phyloP scores from a whole-genome alignment of 64 coral and sea anemone genomes.

The Dendrophyllia cribrosa region DNA sequence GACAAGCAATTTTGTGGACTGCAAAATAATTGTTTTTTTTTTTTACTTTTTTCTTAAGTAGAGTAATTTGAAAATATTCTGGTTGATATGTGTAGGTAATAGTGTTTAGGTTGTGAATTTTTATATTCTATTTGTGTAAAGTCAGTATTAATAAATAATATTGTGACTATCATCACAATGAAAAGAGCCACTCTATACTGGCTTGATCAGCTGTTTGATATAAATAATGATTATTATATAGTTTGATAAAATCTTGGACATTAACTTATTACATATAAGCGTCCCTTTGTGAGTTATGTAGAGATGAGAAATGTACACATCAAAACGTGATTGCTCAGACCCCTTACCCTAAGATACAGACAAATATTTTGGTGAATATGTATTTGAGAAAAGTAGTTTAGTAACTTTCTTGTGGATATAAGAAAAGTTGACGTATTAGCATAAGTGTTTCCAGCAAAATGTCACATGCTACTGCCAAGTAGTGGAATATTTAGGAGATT shows the following conservation, averaged over 20 bases:
- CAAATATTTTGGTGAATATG: no score
- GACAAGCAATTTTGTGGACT: constrained; percentile 6
- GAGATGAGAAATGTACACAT: neutral
- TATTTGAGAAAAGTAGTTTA: neutral
- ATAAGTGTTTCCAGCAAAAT: neutral
- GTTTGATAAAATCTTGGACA: constrained; percentile 11
- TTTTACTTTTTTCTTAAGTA: constrained; percentile 18
- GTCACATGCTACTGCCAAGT: neutral
- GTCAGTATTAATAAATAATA: constrained; percentile 3
- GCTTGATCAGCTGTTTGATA: constrained; percentile 13
- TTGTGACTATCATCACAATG: neutral
- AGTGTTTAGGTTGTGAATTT: neutral
- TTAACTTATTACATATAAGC: neutral
- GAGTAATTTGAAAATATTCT: constrained; percentile 23
- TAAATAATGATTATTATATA: neutral
- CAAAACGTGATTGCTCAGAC: no score
- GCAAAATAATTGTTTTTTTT: neutral
- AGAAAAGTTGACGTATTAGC: neutral
- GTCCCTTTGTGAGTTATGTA: neutral
- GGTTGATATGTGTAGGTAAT: constrained; percentile 8
- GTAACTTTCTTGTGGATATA: neutral
- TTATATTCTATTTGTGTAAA: constrained; percentile 25
- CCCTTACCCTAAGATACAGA: no score
- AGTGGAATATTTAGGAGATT: neutral
- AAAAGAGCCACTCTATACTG: neutral